Evolutionary conservation across 2,113 vertebrate species (phyloP), one percentile per base, ranked within the genome.

Genomic region (Burhinus oedicnemus): DNA sequence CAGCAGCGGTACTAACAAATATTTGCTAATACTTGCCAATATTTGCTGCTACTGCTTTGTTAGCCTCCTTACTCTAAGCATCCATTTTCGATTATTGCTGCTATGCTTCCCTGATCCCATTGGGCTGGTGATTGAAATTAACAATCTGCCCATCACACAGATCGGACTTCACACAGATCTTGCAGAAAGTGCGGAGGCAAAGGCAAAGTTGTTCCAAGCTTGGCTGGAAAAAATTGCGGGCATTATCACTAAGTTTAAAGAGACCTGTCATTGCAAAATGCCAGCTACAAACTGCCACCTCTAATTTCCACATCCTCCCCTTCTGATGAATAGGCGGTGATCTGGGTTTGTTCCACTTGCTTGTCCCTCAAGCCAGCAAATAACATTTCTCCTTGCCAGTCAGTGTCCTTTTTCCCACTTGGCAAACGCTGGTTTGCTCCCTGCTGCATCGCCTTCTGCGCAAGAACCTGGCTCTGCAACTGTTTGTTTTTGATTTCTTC

Each of bases 21-120:
- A 96, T 95, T 97, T 97, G 65, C 87, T 95, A 86, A 96, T 82
- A 68, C 19, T 89, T 87, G 38, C 92, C 45, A 87, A 64, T 93
- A 86, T 95, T 97, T 97, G 44, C 54, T 93, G 55, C 83, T 83
- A 85, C 69, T 75, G 79, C 34, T 45, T 93, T 81, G 60, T 88
- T 70, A 92, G 76, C 58, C 69, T 90, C 47, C 87, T 89, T 90
- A 88, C 47, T 57, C 83, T 81, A 52, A 69, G 66, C 69, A 94
- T 78, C 76, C 74, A 85, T 93, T 95, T 96, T 95, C 26, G 25
- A 79, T 90, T 92, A 70, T 61, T 70, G 26, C 87, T 93, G 30
- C n/a, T 64, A 47, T 9, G 14, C 17, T 94, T 83, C 26, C 54
- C 65, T 87, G 90, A 93, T 90, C 34, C 84, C 90, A 26, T 34